phyloP scores from a whole-genome alignment of 2,113 vertebrate species.

The Pachypanchax playfairii region DNA sequence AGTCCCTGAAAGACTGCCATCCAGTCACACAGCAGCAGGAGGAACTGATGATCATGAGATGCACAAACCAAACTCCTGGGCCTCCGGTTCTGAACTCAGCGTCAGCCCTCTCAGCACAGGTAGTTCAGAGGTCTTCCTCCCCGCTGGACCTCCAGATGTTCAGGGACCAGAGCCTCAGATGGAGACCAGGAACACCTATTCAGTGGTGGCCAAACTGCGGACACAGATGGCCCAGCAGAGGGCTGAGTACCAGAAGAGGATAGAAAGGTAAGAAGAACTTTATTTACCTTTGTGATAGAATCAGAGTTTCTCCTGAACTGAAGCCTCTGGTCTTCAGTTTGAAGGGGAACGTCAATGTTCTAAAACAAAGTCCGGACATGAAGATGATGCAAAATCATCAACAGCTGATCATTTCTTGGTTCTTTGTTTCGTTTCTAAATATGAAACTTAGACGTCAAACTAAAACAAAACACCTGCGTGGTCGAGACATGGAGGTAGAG shows the following conservation, averaged over 20 bases:
- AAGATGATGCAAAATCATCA: too few species aligned
- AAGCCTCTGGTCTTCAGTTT: too few species aligned
- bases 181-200: slow-evolving; percentile 39
- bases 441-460: too few species aligned
- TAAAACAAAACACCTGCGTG: too few species aligned
- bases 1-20: slow-evolving; percentile 29
- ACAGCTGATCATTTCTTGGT: too few species aligned
- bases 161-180: slow-evolving; percentile 32
- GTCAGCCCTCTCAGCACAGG: slow-evolving; percentile 73
- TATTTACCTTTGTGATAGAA: too few species aligned
- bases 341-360: too few species aligned
- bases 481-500: background rate
- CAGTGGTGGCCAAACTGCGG: slow-evolving; percentile 61
- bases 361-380: too few species aligned
- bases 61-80: slow-evolving; percentile 64
- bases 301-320: too few species aligned
- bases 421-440: too few species aligned
- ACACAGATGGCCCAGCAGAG: slow-evolving; percentile 78
- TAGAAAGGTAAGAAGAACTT: slow-evolving; percentile 81
- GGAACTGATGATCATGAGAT: background rate
- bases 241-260: slow-evolving; percentile 74
- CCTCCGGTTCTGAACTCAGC: slow-evolving; percentile 64
- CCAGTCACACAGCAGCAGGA: slow-evolving; percentile 23
- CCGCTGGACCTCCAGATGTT: slow-evolving; percentile 61
- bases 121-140: slow-evolving; percentile 82